Percentiles rank a stretch among this genome's conserved stretches.
Conservation (phyloP, 2,113 vertebrate species). For the Leptocoma aspasia region DNA sequence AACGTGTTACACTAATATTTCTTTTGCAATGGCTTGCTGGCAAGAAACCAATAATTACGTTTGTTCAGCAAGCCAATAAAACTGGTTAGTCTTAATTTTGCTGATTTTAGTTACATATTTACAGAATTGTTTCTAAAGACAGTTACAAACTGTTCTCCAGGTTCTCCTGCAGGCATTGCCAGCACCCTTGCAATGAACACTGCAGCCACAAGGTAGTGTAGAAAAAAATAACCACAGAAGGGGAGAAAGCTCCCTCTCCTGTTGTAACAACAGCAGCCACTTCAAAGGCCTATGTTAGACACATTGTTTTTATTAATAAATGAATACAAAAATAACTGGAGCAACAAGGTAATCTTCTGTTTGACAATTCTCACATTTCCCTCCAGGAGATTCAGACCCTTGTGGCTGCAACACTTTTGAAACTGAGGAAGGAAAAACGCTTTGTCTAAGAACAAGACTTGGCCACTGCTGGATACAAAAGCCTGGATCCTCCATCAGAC, state of each 20-base stretch:
- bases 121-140: background rate
- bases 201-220: background rate
- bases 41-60: background rate
- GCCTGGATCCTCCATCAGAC: background rate
- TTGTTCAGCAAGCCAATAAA: background rate
- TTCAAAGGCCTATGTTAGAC: background rate
- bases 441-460: background rate
- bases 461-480: background rate
- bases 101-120: background rate
- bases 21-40: background rate
- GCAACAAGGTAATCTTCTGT: background rate
- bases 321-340: background rate
- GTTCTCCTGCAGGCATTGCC: background rate
- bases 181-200: background rate
- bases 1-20: background rate
- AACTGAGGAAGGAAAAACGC: background rate
- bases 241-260: background rate
- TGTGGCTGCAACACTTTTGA: constrained; percentile 1
- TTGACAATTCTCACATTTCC: background rate
- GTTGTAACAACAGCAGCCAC: background rate
- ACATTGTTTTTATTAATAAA: constrained; percentile 25
- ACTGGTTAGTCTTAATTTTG: background rate
- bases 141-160: background rate
- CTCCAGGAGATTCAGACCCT: constrained; percentile 67
- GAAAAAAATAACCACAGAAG: background rate